Base-by-base conservation (phyloP, 2,797 vertebrate species). In the Acrocephalus scirpaceus region DNA sequence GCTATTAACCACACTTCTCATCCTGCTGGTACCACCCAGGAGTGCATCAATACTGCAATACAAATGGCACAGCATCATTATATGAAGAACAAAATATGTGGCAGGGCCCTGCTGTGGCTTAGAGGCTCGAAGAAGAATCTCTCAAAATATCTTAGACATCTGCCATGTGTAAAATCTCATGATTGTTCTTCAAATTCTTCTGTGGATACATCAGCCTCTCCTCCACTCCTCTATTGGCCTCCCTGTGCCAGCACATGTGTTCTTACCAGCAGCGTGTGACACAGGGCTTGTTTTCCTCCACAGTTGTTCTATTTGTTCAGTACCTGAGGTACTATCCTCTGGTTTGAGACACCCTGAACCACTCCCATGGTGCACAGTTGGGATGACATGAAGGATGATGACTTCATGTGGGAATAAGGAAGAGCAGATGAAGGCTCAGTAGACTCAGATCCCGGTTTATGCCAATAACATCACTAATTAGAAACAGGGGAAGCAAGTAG, bases 131-230 rank as follows among this genome's bases (percentile, higher is more conserved):
- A 94, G 88, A 93, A 95, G 84, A 94, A 94, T 95, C 77, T 95
- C 92, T 95, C 77, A 95, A 97, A 96, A 95, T 87, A 92, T 95
- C 94, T 95, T 73, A 95, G 84, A 97, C 95, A 97, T 95, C 93
- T 96, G 80, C 96, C 95, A 94, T 94, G 90, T 89, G 92, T 96
- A 89, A 96, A 95, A 92, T 89, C 95, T 90, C 84, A 94, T 94
- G 92, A 94, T 92, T 94, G 86, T 93, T 93, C 94, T 94, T 80
- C 80, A 85, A 2, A 95, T 97, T 96, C 92, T 94, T 95, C 92
- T 74, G 40, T 51, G 83, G 90, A 90, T 93, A n/a, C 93, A 96
- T 95, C 96, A 96, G 95, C 62, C 51, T 95, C 60, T 92, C 57
- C 48, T 82, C 81, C 19, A 19, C 81, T 74, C 54, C 56, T 67